Evolutionary conservation across 2,113 vertebrate genomes (phyloP).

Genomic region (Serilophus lunatus): DNA sequence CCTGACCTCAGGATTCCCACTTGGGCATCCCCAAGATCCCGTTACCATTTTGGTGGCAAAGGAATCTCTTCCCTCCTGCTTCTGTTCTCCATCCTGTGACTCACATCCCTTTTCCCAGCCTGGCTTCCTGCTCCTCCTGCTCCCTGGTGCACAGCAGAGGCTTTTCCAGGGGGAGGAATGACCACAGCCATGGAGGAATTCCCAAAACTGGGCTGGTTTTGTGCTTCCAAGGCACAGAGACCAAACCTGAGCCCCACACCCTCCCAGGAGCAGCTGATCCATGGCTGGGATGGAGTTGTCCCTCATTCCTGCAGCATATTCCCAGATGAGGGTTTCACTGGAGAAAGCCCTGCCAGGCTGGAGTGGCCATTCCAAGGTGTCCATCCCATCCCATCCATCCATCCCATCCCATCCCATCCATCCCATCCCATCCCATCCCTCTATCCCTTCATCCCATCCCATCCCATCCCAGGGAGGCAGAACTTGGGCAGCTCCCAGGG

Average conservation of each 20-base stretch:
- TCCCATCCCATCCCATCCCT: not conserved
- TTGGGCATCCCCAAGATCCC: not conserved
- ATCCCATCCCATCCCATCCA: not conserved
- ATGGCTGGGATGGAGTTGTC: not conserved
- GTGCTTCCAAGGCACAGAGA: not conserved
- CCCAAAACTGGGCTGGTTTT: not conserved
- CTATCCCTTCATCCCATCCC: not conserved
- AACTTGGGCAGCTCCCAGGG: not conserved
- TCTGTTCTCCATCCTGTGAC: not conserved
- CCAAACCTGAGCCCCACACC: not conserved
- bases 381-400: not conserved
- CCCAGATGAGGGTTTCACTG: not conserved
- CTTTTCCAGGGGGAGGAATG: not conserved
- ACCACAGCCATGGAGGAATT: not conserved
- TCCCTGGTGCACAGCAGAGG: not conserved
- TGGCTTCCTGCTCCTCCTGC: not conserved
- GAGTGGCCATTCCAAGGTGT: not conserved
- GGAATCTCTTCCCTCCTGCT: not conserved
- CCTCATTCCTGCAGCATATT: not conserved
- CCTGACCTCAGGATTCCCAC: not conserved
- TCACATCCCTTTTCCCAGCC: not conserved
- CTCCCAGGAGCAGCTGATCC: not conserved
- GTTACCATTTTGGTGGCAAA: accelerated
- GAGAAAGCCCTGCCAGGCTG: not conserved
- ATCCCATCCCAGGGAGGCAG: not conserved